A percentile compares a stretch with the other conserved stretches of the same genome.
Conservation (phyloP, 2,797 vertebrate species). For the Anolis apletophallus region DNA sequence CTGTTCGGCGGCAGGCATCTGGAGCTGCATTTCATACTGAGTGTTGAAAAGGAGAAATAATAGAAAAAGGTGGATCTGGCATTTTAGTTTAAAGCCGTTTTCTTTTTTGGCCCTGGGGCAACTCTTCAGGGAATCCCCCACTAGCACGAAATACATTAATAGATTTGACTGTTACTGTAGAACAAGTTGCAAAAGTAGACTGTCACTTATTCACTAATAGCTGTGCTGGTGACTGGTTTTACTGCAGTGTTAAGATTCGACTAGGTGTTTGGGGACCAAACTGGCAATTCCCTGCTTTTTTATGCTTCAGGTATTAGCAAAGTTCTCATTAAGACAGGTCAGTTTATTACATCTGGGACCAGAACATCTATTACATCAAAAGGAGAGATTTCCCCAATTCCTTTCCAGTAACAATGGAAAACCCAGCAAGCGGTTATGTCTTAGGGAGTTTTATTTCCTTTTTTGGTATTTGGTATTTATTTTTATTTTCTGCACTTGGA, state of each 20-base stretch:
- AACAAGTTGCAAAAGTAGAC: conserved; percentile 50
- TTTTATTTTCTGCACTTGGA: conserved; percentile 17
- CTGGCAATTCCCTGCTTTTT: background rate
- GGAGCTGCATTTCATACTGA: background rate
- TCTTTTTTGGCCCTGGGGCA: conserved; percentile 46
- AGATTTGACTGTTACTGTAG: conserved; percentile 57
- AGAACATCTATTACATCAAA: conserved; percentile 50
- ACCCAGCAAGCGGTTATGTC: conserved; percentile 22
- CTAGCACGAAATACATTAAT: conserved; percentile 50
- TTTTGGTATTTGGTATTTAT: background rate
- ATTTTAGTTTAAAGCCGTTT: background rate
- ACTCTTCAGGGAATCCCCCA: conserved; percentile 56
- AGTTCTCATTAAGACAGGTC: conserved; percentile 43
- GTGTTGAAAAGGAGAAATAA: background rate
- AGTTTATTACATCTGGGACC: conserved; percentile 28
- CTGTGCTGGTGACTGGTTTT: conserved; percentile 52
- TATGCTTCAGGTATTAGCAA: conserved; percentile 38
- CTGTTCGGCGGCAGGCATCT: background rate
- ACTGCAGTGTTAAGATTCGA: conserved; percentile 49
- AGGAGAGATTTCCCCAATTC: conserved; percentile 6
- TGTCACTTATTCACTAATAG: conserved; percentile 54
- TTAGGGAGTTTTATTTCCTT: conserved; percentile 8
- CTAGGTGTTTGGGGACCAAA: conserved; percentile 29
- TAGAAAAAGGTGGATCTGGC: background rate
- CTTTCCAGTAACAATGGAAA: background rate